phyloP scores from a whole-genome alignment of 2,888 invertebrate species.

The Ecliptopera silaceata region DNA sequence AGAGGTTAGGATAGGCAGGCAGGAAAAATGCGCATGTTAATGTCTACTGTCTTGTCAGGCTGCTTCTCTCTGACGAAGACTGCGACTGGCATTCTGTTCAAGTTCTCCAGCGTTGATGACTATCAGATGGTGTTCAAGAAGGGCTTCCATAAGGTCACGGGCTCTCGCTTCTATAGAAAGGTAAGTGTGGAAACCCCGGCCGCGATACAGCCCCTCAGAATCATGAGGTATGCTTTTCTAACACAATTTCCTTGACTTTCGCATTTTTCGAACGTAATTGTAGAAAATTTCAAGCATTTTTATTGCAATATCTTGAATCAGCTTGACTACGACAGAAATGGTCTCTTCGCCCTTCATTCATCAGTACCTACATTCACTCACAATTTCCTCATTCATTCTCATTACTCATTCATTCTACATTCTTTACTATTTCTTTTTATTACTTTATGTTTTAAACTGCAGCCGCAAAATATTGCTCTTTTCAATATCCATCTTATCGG shows the following conservation, averaged over 20 bases:
- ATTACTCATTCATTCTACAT: not conserved
- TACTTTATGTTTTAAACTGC: not conserved
- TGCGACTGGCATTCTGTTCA: slow-evolving; percentile 93
- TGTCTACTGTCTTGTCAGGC: slow-evolving; percentile 59
- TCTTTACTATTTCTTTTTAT: slow-evolving; percentile 3
- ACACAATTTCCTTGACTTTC: not conserved
- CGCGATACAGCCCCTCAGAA: not conserved
- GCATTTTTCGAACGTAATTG: not conserved
- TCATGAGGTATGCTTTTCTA: not conserved
- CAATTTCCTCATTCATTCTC: not conserved
- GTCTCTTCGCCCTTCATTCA: slow-evolving; percentile 56
- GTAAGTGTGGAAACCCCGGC: slow-evolving; percentile 66
- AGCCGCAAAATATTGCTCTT: not conserved
- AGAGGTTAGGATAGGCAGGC: no score
- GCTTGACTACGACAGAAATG: not conserved
- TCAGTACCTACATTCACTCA: slow-evolving; percentile 22
- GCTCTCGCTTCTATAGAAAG: slow-evolving; percentile 93
- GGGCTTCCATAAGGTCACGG: slow-evolving; percentile 93
- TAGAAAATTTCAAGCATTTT: not conserved
- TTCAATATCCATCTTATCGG: no score
- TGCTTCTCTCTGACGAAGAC: slow-evolving; percentile 94
- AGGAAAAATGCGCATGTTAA: no score
- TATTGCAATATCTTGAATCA: not conserved
- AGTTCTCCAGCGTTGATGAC: slow-evolving; percentile 93
- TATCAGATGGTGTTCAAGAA: slow-evolving; percentile 94